Conservation (phyloP, 2,113 vertebrate species). For the Tetrax tetrax region DNA sequence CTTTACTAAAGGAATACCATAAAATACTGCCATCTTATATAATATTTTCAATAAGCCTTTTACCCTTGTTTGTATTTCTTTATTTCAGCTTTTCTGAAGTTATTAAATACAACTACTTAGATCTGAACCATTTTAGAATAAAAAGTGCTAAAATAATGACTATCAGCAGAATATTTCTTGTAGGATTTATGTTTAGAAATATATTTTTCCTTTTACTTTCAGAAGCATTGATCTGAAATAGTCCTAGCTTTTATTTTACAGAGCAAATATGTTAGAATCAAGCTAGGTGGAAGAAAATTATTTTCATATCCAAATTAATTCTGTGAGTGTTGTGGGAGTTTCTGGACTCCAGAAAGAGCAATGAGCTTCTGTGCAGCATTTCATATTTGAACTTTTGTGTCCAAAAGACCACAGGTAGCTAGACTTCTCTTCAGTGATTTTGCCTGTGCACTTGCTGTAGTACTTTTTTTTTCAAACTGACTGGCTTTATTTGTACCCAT, state of each 20-base stretch:
- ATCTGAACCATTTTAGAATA: neutral
- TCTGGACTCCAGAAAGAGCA: neutral
- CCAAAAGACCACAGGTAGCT: neutral
- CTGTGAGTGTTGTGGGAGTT: neutral
- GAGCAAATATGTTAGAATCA: neutral
- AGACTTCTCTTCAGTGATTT: neutral
- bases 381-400: neutral
- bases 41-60: neutral
- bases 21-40: neutral
- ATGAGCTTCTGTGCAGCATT: neutral
- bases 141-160: neutral
- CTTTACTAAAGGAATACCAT: neutral
- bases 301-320: neutral
- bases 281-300: neutral
- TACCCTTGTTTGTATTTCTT: neutral
- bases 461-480: neutral
- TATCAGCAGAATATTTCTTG: neutral
- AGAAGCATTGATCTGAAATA: neutral
- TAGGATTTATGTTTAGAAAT: neutral
- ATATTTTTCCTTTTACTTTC: neutral
- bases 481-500: neutral
- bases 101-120: neutral
- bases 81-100: neutral
- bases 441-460: neutral
- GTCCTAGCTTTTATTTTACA: neutral